Base-by-base conservation (phyloP, 2,888 invertebrate species). In the Keiferia lycopersicella region DNA sequence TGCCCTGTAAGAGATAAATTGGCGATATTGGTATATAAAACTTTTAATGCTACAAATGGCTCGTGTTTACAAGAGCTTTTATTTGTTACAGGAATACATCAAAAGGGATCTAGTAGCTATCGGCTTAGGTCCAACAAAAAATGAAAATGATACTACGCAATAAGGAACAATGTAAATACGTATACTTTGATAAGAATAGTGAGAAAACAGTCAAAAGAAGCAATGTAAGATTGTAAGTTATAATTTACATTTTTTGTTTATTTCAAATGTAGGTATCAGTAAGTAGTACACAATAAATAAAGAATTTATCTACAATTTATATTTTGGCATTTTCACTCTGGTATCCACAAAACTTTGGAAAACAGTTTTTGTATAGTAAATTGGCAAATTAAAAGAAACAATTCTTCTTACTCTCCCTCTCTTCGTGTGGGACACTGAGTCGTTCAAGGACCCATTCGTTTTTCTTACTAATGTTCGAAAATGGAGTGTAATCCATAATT, bases 121-220 rank as follows among this genome's bases (percentile, higher is more conserved):
- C 66, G 74, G 76, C 18, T 74, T 80, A 34, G 34, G 34, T 8
- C 34, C 4, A 63, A 72, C 83, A 38, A 85, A 87, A 66, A 83
- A 82, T 64, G 83, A 88, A 80, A 82, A 83, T 51, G 87, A 87
- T 76, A 81, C 83, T 77, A 81, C 87, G 73, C 86, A 85, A 72
- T 68, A 51, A 62, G 66, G n/a, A 26, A 16, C 14, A 34, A 16
- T 34, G 11, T 56, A 58, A 22, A 62, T 22, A 22, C 12, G 14
- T 26, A 18, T 20, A 65, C 62, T 65, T 66, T 61, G 61, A 57
- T 51, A 61, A 62, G 62, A 64, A 63, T 66, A 65, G 65, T 65
- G 62, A 53, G 50, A 41, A n/a, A n/a, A 20, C 39, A 58, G n/a
- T 50, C 18, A 58, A 56, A 34, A n/a, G n/a, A 56, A 56, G 26